Evolutionary conservation across 1,140 invertebrate species (phyloP).

Genomic region (Patella vulgata): DNA sequence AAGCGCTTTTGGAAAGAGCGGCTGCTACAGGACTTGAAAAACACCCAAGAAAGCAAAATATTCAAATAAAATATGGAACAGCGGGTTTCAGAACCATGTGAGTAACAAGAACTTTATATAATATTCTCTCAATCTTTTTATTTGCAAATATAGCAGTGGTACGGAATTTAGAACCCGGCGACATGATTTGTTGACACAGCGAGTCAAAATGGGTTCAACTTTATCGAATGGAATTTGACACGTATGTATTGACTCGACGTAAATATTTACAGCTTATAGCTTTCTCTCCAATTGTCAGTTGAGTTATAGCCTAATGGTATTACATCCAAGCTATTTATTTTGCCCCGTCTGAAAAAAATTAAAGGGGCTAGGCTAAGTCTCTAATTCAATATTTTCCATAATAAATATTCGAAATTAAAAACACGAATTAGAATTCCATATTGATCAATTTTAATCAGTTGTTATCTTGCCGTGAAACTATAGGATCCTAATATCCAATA

Average conservation of each 20-base stretch:
- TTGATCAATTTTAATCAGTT: too few species aligned
- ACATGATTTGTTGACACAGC: constrained; percentile 9
- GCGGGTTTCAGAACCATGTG: constrained; percentile 78
- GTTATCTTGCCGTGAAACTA: too few species aligned
- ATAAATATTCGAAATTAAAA: too few species aligned
- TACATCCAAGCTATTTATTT: too few species aligned
- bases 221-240: constrained; percentile 6
- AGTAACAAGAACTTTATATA: constrained; percentile 22
- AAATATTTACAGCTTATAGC: constrained; percentile 17
- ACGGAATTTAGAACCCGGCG: constrained; percentile 7
- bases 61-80: constrained; percentile 75
- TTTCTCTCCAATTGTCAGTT: neutral
- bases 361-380: too few species aligned
- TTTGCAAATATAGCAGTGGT: neutral
- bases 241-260: neutral
- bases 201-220: constrained; percentile 1
- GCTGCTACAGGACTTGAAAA: constrained; percentile 29
- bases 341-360: too few species aligned
- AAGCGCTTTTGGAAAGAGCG: constrained; percentile 19
- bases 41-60: constrained; percentile 59
- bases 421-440: too few species aligned
- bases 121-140: too few species aligned
- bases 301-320: too few species aligned
- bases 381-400: too few species aligned
- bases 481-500: too few species aligned